phyloP scores from a whole-genome alignment of 2,113 vertebrate species.

The Glareola pratincola region DNA sequence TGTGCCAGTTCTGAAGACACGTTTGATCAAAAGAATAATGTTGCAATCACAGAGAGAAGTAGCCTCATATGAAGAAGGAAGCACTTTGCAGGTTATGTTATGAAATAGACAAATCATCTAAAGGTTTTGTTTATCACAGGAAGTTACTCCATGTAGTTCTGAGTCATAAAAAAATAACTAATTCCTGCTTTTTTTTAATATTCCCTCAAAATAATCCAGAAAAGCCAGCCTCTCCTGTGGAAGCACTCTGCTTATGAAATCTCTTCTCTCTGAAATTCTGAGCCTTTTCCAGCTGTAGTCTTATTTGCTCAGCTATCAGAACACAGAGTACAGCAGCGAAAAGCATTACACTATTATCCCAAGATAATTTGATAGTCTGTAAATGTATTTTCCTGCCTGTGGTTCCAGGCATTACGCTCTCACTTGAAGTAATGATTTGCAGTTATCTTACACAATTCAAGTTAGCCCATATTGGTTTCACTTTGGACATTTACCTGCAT shows the following conservation, averaged over 20 bases:
- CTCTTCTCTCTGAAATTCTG: neutral
- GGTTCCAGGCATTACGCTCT: constrained; percentile 18
- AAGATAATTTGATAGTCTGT: constrained; percentile 42
- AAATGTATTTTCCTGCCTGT: constrained; percentile 21
- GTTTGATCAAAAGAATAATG: neutral
- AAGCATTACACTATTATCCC: constrained; percentile 24
- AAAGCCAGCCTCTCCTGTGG: neutral
- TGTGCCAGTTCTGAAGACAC: neutral
- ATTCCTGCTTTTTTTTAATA: neutral
- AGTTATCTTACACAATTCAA: neutral
- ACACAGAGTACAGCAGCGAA: neutral
- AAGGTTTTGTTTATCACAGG: neutral
- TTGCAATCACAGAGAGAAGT: neutral
- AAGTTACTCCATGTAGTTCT: neutral
- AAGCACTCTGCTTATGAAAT: neutral
- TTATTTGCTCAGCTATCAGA: constrained; percentile 21
- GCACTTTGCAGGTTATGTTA: neutral
- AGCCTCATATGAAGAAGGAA: neutral
- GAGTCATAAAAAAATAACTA: neutral
- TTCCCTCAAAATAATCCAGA: neutral
- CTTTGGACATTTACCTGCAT: neutral
- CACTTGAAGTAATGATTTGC: constrained; percentile 12
- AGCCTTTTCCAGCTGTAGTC: constrained; percentile 2
- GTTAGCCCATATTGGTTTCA: neutral
- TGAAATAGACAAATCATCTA: neutral